Base-by-base conservation (phyloP, 2,888 invertebrate species). In the Alviniconcha strummeri region DNA sequence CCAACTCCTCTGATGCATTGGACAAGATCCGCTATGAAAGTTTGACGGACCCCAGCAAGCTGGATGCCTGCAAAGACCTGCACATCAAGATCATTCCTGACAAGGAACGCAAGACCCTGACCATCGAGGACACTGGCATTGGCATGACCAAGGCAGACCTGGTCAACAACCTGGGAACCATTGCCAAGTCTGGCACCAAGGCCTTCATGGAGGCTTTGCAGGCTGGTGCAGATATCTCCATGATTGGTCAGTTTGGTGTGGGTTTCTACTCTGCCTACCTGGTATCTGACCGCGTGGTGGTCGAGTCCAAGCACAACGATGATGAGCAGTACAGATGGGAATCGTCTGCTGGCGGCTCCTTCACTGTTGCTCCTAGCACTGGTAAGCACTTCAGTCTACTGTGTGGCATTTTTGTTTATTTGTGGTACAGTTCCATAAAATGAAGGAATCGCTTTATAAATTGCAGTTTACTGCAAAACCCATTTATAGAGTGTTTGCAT, bases 221-320 rank as follows among this genome's bases (percentile, higher is more conserved):
- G 92, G 99, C 99, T 87, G 99, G 99, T 88, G 99, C 99, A 84
- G 99, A 99, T 92, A 99, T 99, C 91, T 98, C 98, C 90, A 99
- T 99, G 99, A 99, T 99, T 94, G 99, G 99, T 94, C 99, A 99
- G 95, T 99, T 99, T 94, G 99, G 99, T 96, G 99, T 99, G 88
- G 99, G 99, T 95, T 99, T 99, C 96, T 99, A 99, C 95, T 99
- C 99, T 0, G 98, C 99, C 79, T 99, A 99, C 94, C 95, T 99
- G 88, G 96, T 99, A 80, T 99, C 99, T 71, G 99, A 99, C 94
- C 96, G 85, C 87, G 92, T 92, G 9, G 96, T 96, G 0, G 99
- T 99, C 0, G 96, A 96, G 88, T 98, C 98, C 0, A 99, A 98
- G 94, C 96, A 98, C 95, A 99, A 99, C 92, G 99, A 99, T 93